These are phyloP conservation scores for Oplegnathus fasciatus DNA, from an alignment of 2,113 vertebrate species.

Conservation along the genomic window DNA sequence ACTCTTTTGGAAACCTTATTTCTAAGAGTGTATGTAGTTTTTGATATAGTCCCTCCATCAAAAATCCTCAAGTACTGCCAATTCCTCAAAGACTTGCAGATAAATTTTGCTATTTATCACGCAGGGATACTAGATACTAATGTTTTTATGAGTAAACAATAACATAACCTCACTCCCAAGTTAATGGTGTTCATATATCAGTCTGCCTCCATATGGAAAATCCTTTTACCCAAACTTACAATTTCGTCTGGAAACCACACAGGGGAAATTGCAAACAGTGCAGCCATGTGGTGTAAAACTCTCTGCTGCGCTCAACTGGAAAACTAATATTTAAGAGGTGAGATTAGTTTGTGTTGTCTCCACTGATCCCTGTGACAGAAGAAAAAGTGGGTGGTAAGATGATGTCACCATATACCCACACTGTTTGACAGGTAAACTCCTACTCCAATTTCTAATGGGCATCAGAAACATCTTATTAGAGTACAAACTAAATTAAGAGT, in stretches of 20 bases:
- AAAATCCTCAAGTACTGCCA: no score
- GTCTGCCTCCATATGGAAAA: background rate
- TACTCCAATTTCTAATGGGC: background rate
- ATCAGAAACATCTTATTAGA: background rate
- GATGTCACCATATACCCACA: background rate
- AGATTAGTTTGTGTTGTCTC: constrained; percentile 7
- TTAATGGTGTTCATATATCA: background rate
- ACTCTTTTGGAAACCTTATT: no score
- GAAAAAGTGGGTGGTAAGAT: background rate
- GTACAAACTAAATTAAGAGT: background rate
- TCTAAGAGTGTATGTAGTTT: no score
- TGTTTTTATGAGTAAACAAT: background rate
- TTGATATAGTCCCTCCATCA: no score
- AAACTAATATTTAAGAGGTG: background rate
- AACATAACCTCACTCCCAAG: background rate
- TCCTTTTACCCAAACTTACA: background rate
- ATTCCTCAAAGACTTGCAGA: no score
- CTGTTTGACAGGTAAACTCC: background rate
- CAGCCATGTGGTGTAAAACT: background rate
- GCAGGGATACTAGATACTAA: background rate
- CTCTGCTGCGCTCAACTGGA: background rate
- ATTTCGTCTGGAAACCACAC: background rate
- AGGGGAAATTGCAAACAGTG: background rate
- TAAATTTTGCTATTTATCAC: background rate
- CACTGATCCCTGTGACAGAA: background rate